A percentile compares a stretch with the other conserved stretches of the same genome.
These are phyloP conservation scores for Aphidoletes aphidimyza DNA, from an alignment of 2,888 invertebrate genomes.

Conservation along the genomic window DNA sequence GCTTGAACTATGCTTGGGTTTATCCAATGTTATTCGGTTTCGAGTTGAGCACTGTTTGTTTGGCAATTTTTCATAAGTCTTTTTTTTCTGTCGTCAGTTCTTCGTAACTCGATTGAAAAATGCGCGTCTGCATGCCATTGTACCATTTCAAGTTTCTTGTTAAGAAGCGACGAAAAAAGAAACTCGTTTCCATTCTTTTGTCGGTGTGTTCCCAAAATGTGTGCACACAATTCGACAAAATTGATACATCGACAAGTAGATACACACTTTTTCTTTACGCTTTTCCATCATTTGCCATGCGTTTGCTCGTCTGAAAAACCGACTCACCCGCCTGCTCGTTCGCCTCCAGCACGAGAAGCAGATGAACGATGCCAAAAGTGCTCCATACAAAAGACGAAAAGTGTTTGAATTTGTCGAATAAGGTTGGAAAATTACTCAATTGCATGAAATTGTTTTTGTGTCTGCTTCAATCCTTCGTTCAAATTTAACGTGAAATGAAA, in stretches of 20 bases:
- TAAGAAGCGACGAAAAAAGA: neutral
- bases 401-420: constrained; percentile 27
- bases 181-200: too few relatives aligned
- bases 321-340: neutral
- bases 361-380: constrained; percentile 13
- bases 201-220: too few relatives aligned
- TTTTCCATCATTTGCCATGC: neutral
- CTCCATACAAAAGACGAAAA: neutral
- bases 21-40: constrained; percentile 1
- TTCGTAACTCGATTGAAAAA: neutral
- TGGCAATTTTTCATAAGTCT: constrained; percentile 42
- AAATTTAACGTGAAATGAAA: neutral
- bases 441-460: constrained; percentile 30
- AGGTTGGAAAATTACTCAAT: constrained; percentile 35
- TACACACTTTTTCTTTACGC: neutral
- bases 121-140: neutral
- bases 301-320: neutral
- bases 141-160: neutral
- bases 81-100: too few relatives aligned
- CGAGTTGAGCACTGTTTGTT: constrained; percentile 6
- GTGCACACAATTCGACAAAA: neutral
- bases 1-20: neutral
- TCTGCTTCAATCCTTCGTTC: neutral
- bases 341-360: too few relatives aligned
- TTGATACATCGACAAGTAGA: constrained; percentile 41